Evolutionary conservation across 2,113 vertebrate species (phyloP).

Genomic region (Ciconia stormi): DNA sequence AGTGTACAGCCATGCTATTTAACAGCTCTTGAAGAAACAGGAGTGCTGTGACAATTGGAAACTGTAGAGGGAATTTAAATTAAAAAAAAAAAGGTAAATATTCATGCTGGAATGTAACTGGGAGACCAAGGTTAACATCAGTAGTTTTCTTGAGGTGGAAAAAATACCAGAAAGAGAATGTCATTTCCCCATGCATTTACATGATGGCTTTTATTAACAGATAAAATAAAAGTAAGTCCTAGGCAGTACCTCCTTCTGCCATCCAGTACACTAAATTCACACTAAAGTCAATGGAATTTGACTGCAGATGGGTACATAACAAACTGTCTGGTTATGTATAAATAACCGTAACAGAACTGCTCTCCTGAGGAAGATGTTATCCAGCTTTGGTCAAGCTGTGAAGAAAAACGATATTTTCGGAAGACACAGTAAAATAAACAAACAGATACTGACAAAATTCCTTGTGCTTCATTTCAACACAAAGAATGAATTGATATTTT

Average conservation of each 20-base stretch:
- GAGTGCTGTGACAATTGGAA: background rate
- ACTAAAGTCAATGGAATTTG: background rate
- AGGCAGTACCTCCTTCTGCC: background rate
- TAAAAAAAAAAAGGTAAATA: background rate
- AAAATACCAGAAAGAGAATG: background rate
- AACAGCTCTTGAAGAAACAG: background rate
- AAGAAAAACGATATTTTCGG: slow-evolving; percentile 19
- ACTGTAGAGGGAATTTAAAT: background rate
- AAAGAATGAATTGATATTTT: background rate
- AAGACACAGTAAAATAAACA: slow-evolving; percentile 11
- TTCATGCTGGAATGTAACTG: background rate
- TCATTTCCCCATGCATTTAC: background rate
- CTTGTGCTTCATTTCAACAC: background rate
- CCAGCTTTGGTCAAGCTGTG: slow-evolving; percentile 20
- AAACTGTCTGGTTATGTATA: background rate
- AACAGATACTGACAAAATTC: background rate
- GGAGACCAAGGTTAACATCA: background rate
- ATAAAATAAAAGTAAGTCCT: background rate
- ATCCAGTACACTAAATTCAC: background rate
- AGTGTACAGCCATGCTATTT: background rate
- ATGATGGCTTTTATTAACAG: background rate
- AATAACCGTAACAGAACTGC: background rate
- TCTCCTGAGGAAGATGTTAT: background rate
- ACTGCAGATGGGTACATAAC: background rate
- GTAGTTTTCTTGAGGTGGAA: background rate